These are phyloP conservation scores for Allacma fusca DNA, from an alignment of 2,888 invertebrate genomes.

Conservation along the genomic window DNA sequence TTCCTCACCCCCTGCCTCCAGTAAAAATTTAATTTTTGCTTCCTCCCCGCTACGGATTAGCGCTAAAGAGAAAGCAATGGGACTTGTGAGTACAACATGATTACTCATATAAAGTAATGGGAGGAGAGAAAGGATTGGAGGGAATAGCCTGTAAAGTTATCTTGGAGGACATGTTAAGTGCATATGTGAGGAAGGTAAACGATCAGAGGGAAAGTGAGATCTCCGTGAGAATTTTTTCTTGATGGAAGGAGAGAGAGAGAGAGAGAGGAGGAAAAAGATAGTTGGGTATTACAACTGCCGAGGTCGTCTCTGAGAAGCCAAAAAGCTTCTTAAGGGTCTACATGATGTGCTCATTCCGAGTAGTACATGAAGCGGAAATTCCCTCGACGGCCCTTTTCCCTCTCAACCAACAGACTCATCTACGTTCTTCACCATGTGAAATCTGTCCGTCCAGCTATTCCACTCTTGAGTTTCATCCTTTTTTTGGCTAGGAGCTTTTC, in stretches of 20 bases:
- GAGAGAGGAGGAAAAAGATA: not conserved
- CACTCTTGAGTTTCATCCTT: constrained; percentile 28
- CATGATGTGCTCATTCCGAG: constrained; percentile 49
- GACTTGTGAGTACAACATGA: not conserved
- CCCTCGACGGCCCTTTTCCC: constrained; percentile 52
- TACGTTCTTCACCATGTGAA: not conserved
- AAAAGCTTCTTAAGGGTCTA: constrained; percentile 46
- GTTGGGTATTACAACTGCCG: constrained; percentile 20
- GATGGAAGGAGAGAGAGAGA: too few species aligned
- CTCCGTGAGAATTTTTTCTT: too few species aligned
- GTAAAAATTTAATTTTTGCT: not conserved
- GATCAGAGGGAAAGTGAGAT: too few species aligned
- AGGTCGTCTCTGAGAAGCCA: constrained; percentile 45
- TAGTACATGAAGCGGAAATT: constrained; percentile 53
- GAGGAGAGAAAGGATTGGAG: not conserved
- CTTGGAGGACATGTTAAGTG: too few species aligned
- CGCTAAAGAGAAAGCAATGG: not conserved
- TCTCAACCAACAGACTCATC: constrained; percentile 26
- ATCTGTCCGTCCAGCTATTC: constrained; percentile 26
- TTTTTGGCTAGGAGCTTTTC: not conserved
- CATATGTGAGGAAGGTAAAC: too few species aligned
- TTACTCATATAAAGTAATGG: constrained; percentile 11
- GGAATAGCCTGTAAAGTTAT: not conserved
- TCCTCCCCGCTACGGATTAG: not conserved
- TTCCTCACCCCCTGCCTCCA: not conserved